A percentile compares a stretch with the other conserved stretches of the same genome.
These are phyloP conservation scores for Ctena decussata DNA, from an alignment of 2,888 invertebrate species.

Conservation along the genomic window DNA sequence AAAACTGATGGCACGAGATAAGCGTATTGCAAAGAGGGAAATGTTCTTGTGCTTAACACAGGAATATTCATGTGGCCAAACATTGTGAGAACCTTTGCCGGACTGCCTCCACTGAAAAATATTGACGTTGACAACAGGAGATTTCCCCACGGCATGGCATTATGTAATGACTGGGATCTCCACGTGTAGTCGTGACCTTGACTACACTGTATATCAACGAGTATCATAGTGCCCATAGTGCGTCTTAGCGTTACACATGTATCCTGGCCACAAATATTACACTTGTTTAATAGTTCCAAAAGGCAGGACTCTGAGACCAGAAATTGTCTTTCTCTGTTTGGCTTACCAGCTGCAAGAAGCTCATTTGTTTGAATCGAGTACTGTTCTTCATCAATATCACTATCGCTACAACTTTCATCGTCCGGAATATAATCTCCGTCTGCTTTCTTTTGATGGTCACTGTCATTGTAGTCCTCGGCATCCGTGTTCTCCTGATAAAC, in stretches of 20 bases:
- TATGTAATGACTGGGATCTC: background rate
- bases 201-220: background rate
- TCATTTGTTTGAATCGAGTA: background rate
- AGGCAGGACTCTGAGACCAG: constrained; percentile 9
- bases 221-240: background rate
- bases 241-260: background rate
- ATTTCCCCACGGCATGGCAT: constrained; percentile 14
- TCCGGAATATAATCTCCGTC: constrained; percentile 7
- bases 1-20: constrained; percentile 18
- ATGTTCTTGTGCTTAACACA: background rate
- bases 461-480: background rate
- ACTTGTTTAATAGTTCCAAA: background rate
- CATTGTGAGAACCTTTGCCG: background rate
- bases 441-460: background rate
- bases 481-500: no score
- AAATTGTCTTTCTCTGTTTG: constrained; percentile 9
- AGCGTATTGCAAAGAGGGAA: background rate
- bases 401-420: background rate
- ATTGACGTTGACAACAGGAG: constrained; percentile 7
- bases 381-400: background rate
- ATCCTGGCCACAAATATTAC: background rate
- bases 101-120: constrained; percentile 14
- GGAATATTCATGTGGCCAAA: background rate
- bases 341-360: background rate
- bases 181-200: background rate